Evolutionary conservation across 1,140 invertebrate species (phyloP), one percentile per base, ranked within the genome.

Genomic region (Ceratosolen solmsi): DNA sequence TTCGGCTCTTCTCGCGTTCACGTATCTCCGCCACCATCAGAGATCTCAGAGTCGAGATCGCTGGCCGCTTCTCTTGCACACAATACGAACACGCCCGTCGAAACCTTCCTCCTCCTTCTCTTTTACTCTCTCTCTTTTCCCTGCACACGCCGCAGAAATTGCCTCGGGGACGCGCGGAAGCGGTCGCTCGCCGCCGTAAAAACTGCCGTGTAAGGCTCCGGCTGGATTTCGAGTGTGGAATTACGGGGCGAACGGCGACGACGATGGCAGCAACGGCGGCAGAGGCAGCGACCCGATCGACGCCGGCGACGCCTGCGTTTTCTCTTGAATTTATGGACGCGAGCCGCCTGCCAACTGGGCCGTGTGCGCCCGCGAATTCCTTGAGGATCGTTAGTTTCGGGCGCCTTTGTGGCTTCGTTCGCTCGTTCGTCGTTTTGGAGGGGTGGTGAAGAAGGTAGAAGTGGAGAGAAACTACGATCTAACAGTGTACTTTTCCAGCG

Each of bases 11-110:
- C 46, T 68, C 30, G 60, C 58, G 49, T 65, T 15, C 46, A n/a
- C 49, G 15, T 80, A 81, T 81, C 84, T 85, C 75, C 81, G 84
- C 68, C 85, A 84, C 84, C 84, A 86, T 86, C 85, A 81, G 80
- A 84, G 83, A 84, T 85, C 82, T 73, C 79, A 25, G 58, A 68
- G 25, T 51, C 73, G 54, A 84, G 82, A 80, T 84, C 83, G 80
- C 82, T 58, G 78, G 70, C 70, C 56, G 60, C 51, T 5, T 30
- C 63, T 75, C 49, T 27, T 75, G 54, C 7, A 46, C 41, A 58
- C 51, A 15, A 68, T 68, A 38, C 63, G 15, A 33, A 33, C 56
- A 63, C 65, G 73, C 54, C 58, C 68, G 77, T 49, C 36, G 68
- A 30, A 20, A 71, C n/a, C 77, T 41, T 71, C 65, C 54, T 22